Evolutionary conservation across 2,797 vertebrate genomes (phyloP), one percentile per base, ranked within the genome.

Genomic region (Enoplosus armatus): DNA sequence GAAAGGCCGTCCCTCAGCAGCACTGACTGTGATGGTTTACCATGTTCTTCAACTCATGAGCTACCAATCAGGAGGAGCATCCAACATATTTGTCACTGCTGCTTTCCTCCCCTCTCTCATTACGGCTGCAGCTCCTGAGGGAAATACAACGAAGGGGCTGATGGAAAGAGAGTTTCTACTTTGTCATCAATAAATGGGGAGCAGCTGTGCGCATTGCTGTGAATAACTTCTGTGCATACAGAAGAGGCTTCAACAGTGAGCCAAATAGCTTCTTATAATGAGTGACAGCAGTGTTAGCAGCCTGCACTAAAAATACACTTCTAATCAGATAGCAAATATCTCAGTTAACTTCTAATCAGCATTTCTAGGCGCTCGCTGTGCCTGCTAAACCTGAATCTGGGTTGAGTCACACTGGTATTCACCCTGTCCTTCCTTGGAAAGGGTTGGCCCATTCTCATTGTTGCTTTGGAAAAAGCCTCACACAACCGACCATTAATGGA

Each of bases 111-210:
- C 10, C 2, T 35, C 33, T 64, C 27, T 64, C 58, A 51, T 70
- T 56, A 63, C 50, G 37, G 24, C 60, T 54, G 29, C 39, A 37
- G 39, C 47, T 74, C 58, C 68, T 24, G 33, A 22, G 54, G 53
- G 48, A 77, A 64, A 76, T 37, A 53, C 24, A 77, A 5, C 0
- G 2, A 8, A 33, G 26, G 6, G 45, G n/a, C 3, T 26, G 22
- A 60, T 51, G 31, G 39, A 67, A 73, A 74, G 29, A 50, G 1
- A 31, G 35, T 15, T 5, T 8, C 18, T 9, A 8, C n/a, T 70
- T 55, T 61, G 31, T 68, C 41, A 72, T 53, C 18, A 50, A 22
- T 29, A 18, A 51, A 39, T 5, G 16, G 6, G 8, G 2, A 18
- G 15, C 20, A 31, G 9, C 8, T 0, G 5, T 56, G 41, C 14